Conservation (phyloP, 1,140 invertebrate genomes). For the Popillia japonica region DNA sequence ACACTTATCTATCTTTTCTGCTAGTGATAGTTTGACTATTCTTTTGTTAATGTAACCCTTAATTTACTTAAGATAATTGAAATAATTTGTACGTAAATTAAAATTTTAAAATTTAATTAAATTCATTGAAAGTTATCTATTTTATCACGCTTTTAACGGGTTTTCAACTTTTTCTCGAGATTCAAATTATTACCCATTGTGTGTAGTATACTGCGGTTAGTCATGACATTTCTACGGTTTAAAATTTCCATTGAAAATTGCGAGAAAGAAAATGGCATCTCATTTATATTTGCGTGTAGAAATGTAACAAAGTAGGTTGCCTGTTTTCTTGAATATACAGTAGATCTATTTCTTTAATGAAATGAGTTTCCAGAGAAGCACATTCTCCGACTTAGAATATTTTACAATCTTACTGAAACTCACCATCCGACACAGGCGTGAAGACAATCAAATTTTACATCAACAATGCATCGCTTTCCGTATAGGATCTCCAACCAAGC, state of each 20-base stretch:
- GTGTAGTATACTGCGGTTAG: not conserved
- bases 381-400: not conserved
- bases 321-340: not conserved
- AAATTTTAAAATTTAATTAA: too few relatives aligned
- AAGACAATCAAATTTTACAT: constrained; percentile 26
- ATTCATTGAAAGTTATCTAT: too few relatives aligned
- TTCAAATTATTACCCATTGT: too few relatives aligned
- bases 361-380: not conserved
- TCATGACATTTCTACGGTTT: not conserved
- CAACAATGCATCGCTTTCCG: not conserved
- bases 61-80: too few relatives aligned
- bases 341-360: constrained; percentile 16
- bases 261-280: not conserved
- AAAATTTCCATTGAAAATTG: not conserved
- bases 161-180: too few relatives aligned
- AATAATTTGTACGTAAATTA: too few relatives aligned
- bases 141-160: too few relatives aligned
- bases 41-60: too few relatives aligned
- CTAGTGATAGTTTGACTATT: too few relatives aligned
- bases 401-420: not conserved
- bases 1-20: too few relatives aligned
- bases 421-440: not conserved
- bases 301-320: not conserved
- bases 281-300: not conserved
- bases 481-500: not conserved